phyloP scores from a whole-genome alignment of 2,113 vertebrate species.

The Nipponia nippon region DNA sequence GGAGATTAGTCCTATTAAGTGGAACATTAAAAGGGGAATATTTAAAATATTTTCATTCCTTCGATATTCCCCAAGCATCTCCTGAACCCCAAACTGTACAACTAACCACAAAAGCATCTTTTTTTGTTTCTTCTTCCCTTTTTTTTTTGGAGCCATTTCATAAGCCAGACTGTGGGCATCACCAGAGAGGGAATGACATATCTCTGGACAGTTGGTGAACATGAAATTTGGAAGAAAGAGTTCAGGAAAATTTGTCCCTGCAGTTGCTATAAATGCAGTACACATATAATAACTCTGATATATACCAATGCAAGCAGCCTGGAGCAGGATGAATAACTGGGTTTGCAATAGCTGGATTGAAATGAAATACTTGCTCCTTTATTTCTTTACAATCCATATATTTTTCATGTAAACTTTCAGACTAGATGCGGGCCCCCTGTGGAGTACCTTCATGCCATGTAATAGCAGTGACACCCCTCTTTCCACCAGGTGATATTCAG shows the following conservation, averaged over 20 bases:
- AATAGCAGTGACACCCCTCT: neutral
- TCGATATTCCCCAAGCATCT: neutral
- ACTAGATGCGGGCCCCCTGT: neutral
- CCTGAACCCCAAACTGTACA: neutral
- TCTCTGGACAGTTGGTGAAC: conserved; percentile 9
- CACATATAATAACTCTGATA: conserved; percentile 33
- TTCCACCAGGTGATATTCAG: neutral
- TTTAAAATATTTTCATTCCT: neutral
- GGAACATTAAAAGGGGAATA: neutral
- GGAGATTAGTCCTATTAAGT: neutral
- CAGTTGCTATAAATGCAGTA: conserved; percentile 26
- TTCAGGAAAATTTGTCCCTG: conserved; percentile 7
- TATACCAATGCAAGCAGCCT: conserved; percentile 42
- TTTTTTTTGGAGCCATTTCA: neutral
- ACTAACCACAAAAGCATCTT: neutral
- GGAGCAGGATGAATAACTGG: conserved; percentile 20
- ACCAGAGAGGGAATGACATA: neutral
- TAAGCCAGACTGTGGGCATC: neutral
- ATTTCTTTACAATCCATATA: neutral
- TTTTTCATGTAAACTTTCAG: neutral
- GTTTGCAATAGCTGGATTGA: neutral
- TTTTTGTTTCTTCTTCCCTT: no score
- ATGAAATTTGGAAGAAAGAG: neutral
- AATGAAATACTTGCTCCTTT: neutral
- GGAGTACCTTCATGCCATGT: neutral